Evolutionary conservation across 2,797 vertebrate species (phyloP), one percentile per base, ranked within the genome.

Genomic region (Menidia menidia): DNA sequence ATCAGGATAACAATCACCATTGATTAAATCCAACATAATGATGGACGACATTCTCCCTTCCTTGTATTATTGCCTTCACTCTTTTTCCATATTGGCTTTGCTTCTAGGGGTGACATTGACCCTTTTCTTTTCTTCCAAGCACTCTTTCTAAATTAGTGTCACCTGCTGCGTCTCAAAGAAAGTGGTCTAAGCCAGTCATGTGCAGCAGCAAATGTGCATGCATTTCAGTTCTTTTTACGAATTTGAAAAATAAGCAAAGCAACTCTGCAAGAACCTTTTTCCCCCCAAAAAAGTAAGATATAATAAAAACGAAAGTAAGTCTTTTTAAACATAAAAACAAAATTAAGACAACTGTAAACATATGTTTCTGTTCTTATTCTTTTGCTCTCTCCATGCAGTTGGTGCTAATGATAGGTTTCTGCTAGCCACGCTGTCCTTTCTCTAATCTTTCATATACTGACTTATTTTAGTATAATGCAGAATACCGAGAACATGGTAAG

Each of bases 1-100:
- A 71, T 84, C 67, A 58, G 60, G 60, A 52, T 75, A 70, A 77
- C 76, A 57, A 75, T 84, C 78, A 44, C 32, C 72, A 83, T 82
- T 72, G 85, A 84, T 84, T 75, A 43, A 57, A 70, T 65, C 64
- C 48, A 7, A 39, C 41, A 68, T 71, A 76, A 70, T 31, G 6
- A 25, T 16, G 25, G 18, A 50, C 50, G 54, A 18, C 53, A 32
- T 18, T 33, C 72, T 11, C 30, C 25, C 19, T 48, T 43, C 57
- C 48, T 51, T n/a, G 19, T 6, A 50, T 33, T 42, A 54, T 18
- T 31, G 0, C 60, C 45, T 48, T 61, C 61, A 39, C 25, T 39
- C 55, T 44, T 25, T 25, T 70, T 64, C 44, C 41, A 33, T 73
- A 52, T 53, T 39, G 18, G 61, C 43, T 62, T 32, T 60, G 33